Evolutionary conservation across 2,113 vertebrate species (phyloP).

Genomic region (Tachysurus fulvidraco): DNA sequence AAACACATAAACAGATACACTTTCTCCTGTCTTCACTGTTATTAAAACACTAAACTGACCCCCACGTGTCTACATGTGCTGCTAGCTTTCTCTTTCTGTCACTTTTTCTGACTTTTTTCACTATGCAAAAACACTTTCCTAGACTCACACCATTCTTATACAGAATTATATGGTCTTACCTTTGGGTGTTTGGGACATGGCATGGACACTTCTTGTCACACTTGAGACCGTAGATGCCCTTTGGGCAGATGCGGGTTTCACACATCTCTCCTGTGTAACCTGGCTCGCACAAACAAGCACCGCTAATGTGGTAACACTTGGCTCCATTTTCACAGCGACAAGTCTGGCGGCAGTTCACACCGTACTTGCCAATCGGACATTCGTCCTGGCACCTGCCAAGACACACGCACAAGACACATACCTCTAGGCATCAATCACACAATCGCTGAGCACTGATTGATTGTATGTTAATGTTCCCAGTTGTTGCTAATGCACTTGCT

Average conservation of each 20-base stretch:
- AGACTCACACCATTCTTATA: neutral
- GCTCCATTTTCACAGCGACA: slow-evolving; percentile 86
- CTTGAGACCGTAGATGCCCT: slow-evolving; percentile 84
- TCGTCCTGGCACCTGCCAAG: slow-evolving; percentile 88
- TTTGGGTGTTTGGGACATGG: slow-evolving; percentile 79
- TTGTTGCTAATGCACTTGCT: neutral
- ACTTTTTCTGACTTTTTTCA: slow-evolving; percentile 10
- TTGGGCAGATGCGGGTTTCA: slow-evolving; percentile 81
- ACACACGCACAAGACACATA: slow-evolving; percentile 36
- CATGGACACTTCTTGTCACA: slow-evolving; percentile 89
- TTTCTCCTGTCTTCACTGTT: neutral
- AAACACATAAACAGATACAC: slow-evolving; percentile 42
- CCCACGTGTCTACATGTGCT: neutral
- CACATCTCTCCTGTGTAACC: slow-evolving; percentile 87
- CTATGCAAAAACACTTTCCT: neutral
- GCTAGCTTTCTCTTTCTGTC: neutral
- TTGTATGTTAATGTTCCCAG: neutral
- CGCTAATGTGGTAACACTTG: slow-evolving; percentile 88
- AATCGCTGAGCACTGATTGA: neutral
- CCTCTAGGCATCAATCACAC: neutral
- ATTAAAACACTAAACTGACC: slow-evolving; percentile 26
- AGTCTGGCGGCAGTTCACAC: slow-evolving; percentile 77
- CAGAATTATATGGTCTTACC: slow-evolving; percentile 68
- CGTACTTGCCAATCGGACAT: slow-evolving; percentile 85
- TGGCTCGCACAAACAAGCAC: slow-evolving; percentile 85